Base-by-base conservation (phyloP, 2,888 invertebrate genomes). In the Antheraea yamamai region DNA sequence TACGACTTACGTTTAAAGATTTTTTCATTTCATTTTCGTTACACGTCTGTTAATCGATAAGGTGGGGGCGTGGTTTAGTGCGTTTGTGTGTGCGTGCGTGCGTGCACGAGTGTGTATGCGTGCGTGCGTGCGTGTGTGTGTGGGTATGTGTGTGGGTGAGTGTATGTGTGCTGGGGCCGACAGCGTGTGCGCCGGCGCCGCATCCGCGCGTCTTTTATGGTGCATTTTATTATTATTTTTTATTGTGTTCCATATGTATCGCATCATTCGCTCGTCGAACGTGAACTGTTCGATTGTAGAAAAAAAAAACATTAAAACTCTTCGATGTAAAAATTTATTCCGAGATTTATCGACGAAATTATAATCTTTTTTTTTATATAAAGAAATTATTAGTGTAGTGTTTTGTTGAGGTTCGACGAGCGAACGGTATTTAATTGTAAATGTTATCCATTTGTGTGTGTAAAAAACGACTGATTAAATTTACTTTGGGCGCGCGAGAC, bases 391-490 rank as follows among this genome's bases (percentile, higher is more conserved):
- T 73, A 61, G n/a, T n/a, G 23, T 64, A 30, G 26, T 6, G 14
- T 10, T 35, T 35, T 35, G 35, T 20, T 39, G 64, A 77, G 77
- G 77, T 75, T 75, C 76, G 77, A 74, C 78, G 77, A 79, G 76
- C 77, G 80, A 77, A 77, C 75, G 81, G 77, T 78, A 79, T 79
- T 82, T 83, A 78, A 78, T 81, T 87, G 87, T 88, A 87, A 87
- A 89, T 81, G 85, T 87, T 87, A 86, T 88, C 86, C 87, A 88
- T 86, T 89, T 88, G 87, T 90, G 86, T 89, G 89, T 91, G 39
- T 70, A 47, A 90, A 88, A 91, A 92, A 89, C 91, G 93, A 93
- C 92, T 92, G 92, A 92, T 90, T 92, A 92, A 89, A 88, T 88
- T 91, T 88, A 91, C 88, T 87, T 88, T 86, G 84, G 80, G 85